Evolutionary conservation across 2,797 vertebrate species (phyloP), one percentile per base, ranked within the genome.

Genomic region (Meda fulgida): DNA sequence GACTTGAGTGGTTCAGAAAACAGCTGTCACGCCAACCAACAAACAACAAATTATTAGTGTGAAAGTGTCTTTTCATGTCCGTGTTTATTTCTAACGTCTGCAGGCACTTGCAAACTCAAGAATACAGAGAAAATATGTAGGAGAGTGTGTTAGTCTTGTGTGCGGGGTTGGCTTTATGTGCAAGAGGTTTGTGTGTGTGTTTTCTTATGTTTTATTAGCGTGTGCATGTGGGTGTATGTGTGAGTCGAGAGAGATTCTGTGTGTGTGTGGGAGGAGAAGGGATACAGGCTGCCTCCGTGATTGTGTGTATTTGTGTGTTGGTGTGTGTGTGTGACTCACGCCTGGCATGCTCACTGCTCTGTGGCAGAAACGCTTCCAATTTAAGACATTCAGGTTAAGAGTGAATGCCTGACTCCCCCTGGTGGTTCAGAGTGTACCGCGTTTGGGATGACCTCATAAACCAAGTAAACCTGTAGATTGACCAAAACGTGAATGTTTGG

Each of bases 321-420:
- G 79, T 87, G 85, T 89, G 58, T 72, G 77, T 88, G 84, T 18
- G n/a, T 70, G 84, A 88, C 76, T 88, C 80, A 86, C 48, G 81
- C 87, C 83, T 89, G 88, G 88, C 89, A 88, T 53, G 67, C 85
- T 87, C 80, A 55, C 78, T 79, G 73, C 63, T 86, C 82, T 31
- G 29, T 89, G 89, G 78, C 73, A 88, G 40, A 87, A 40, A 83
- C 29, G 51, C 67, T 81, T 86, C 79, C 55, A 85, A 83, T 26
- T 80, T 26, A 34, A 82, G 67, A 66, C 18, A 26, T 80, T 31
- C 80, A 63, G 87, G 89, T 89, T 86, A 90, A 86, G 73, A 84
- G 60, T 90, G 83, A 81, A 82, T 51, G 85, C 72, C 69, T 79
- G 60, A 85, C 87, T 88, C 92, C 92, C 89, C 84, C 91, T 91